phyloP scores from a whole-genome alignment of 2,113 vertebrate species.

The Trachemys scripta region DNA sequence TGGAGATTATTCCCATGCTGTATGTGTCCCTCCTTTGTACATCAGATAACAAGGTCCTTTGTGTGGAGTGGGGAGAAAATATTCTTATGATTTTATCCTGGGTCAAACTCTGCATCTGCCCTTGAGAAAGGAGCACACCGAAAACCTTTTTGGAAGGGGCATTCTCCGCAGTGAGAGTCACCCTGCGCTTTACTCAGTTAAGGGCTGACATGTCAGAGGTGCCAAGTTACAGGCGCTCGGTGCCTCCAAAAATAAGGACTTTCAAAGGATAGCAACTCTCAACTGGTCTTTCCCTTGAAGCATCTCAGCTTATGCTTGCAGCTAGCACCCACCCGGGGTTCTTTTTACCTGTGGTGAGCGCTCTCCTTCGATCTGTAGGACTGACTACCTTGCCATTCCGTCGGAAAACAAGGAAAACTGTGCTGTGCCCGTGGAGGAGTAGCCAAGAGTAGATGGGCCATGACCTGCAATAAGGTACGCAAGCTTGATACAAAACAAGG shows the following conservation, averaged over 20 bases:
- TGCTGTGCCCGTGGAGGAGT: conserved; percentile 89
- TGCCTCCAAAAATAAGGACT: background rate
- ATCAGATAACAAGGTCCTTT: background rate
- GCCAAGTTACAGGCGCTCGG: rapidly evolving
- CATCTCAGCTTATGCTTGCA: background rate
- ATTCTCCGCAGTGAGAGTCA: rapidly evolving
- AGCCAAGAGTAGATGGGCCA: conserved; percentile 60
- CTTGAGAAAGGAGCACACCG: background rate
- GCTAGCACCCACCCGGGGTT: background rate
- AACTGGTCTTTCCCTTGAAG: rapidly evolving
- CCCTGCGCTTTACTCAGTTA: background rate
- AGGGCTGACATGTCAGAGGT: background rate
- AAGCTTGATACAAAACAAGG: background rate
- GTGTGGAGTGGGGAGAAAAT: background rate
- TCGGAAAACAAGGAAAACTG: conserved; percentile 95
- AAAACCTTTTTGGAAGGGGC: background rate
- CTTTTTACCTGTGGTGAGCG: conserved; percentile 22
- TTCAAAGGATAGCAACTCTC: background rate
- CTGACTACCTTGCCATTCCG: conserved; percentile 95
- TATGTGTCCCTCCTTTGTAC: rapidly evolving
- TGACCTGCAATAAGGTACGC: conserved; percentile 53
- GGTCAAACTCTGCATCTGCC: background rate
- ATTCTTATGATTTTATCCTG: background rate
- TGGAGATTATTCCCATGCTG: background rate
- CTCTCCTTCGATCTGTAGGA: conserved; percentile 81